These are phyloP conservation scores for Drosophila teissieri DNA, from an alignment of 1,140 invertebrate species.

Conservation along the genomic window DNA sequence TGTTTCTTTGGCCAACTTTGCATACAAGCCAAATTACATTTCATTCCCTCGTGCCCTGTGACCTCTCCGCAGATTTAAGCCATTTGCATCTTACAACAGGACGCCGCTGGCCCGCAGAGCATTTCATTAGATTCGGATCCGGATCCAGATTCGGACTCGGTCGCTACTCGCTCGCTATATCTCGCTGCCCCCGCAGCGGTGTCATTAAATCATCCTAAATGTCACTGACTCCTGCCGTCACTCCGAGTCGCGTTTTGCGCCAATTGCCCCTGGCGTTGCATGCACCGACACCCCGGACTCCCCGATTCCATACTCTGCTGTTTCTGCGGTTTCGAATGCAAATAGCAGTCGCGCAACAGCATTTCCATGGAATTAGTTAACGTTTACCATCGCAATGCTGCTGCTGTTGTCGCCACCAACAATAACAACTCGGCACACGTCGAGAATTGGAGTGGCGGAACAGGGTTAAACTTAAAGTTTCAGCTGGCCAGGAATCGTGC, in stretches of 20 bases:
- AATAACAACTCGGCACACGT: slow-evolving; percentile 36
- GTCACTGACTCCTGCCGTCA: slow-evolving; percentile 72
- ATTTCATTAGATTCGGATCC: slow-evolving; percentile 57
- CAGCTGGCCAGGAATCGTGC: no score
- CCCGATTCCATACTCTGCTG: no score
- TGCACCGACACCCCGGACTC: slow-evolving; percentile 45
- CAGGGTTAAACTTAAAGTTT: background rate
- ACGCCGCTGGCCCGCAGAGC: slow-evolving; percentile 21
- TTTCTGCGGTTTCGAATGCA: slow-evolving; percentile 66
- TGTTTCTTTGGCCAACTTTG: slow-evolving; percentile 40
- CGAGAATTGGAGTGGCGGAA: slow-evolving; percentile 11
- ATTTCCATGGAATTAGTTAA: slow-evolving; percentile 83
- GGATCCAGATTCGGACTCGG: background rate
- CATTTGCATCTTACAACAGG: slow-evolving; percentile 77
- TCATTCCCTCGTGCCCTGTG: slow-evolving; percentile 23
- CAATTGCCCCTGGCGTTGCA: slow-evolving; percentile 43
- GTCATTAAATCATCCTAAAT: slow-evolving; percentile 83
- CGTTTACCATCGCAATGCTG: slow-evolving; percentile 73
- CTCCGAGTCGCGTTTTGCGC: slow-evolving; percentile 42
- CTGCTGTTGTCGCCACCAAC: slow-evolving; percentile 34
- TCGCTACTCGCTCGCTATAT: slow-evolving; percentile 6
- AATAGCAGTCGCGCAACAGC: slow-evolving; percentile 64
- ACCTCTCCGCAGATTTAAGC: slow-evolving; percentile 39
- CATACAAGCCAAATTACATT: slow-evolving; percentile 73
- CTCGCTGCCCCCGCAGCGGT: slow-evolving; percentile 51